phyloP scores from a whole-genome alignment of 2,888 invertebrate genomes.

The Lagria hirta region DNA sequence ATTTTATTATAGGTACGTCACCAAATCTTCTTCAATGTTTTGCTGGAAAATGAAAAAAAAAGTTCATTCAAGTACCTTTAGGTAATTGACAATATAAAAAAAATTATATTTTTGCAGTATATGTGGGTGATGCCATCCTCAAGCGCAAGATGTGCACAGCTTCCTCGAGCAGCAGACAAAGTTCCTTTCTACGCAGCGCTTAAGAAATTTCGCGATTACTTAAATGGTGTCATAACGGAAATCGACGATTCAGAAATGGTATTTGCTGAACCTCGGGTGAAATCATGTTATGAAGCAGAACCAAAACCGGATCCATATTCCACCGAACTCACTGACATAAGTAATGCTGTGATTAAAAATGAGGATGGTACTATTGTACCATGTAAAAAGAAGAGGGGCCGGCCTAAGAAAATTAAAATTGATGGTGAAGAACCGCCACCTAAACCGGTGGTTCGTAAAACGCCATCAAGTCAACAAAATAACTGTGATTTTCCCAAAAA shows the following conservation, averaged over 20 bases:
- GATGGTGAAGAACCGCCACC: constrained; percentile 66
- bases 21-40: no score
- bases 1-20: no score
- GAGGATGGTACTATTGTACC: constrained; percentile 68
- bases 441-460: constrained; percentile 57
- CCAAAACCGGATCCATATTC: constrained; percentile 53
- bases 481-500: constrained; percentile 75
- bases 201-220: constrained; percentile 92
- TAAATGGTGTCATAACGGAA: constrained; percentile 82
- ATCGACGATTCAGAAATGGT: constrained; percentile 87
- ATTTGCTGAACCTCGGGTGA: constrained; percentile 72
- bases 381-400: constrained; percentile 84
- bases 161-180: constrained; percentile 97
- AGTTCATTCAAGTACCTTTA: no score
- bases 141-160: constrained; percentile 93
- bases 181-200: constrained; percentile 96
- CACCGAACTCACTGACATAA: constrained; percentile 54
- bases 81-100: no score
- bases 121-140: constrained; percentile 99
- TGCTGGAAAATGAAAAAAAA: no score
- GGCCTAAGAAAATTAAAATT: constrained; percentile 82
- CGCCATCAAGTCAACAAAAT: constrained; percentile 47
- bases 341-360: constrained; percentile 57
- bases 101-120: constrained; percentile 75
- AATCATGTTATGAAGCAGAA: constrained; percentile 64